A percentile compares a stretch with the other conserved stretches of the same genome.
These are phyloP conservation scores for Alcis repandata DNA, from an alignment of 2,888 invertebrate genomes.

Conservation along the genomic window DNA sequence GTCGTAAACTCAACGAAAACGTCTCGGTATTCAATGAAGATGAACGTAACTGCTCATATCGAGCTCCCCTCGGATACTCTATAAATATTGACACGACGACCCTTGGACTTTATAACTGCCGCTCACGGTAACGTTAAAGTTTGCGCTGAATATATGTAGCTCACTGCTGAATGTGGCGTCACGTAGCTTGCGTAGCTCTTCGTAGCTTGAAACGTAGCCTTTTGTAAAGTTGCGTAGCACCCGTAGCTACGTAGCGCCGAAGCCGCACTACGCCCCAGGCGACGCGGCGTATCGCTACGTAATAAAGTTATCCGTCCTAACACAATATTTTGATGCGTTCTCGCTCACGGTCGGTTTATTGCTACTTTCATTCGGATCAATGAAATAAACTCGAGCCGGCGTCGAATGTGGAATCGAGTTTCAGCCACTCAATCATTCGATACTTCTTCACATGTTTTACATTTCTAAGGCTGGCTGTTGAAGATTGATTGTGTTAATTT, in stretches of 20 bases:
- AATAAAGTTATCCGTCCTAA: constrained; percentile 67
- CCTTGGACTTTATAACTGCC: constrained; percentile 32
- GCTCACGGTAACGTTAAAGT: constrained; percentile 18
- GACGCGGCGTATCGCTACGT: constrained; percentile 29
- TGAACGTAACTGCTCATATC: constrained; percentile 25
- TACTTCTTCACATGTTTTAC: constrained; percentile 31
- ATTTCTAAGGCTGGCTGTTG: background rate
- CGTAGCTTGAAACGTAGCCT: background rate
- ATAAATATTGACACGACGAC: constrained; percentile 33
- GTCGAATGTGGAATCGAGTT: constrained; percentile 46
- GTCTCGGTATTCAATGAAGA: constrained; percentile 18
- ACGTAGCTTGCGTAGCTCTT: constrained; percentile 15
- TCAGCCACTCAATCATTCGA: constrained; percentile 42
- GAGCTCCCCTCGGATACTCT: constrained; percentile 13
- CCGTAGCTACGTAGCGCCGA: background rate
- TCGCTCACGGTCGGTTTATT: constrained; percentile 56
- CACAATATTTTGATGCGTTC: constrained; percentile 66
- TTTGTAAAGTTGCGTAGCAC: constrained; percentile 5
- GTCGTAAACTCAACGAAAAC: constrained; percentile 1
- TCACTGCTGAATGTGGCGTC: background rate
- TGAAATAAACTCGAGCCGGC: constrained; percentile 53
- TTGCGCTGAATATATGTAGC: constrained; percentile 11
- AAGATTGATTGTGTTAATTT: constrained; percentile 21
- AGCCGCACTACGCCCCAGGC: background rate
- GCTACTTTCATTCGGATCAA: constrained; percentile 59